Percentiles rank a stretch among this genome's conserved stretches.
phyloP scores from a whole-genome alignment of 2,797 vertebrate genomes.

The Antrozous pallidus region DNA sequence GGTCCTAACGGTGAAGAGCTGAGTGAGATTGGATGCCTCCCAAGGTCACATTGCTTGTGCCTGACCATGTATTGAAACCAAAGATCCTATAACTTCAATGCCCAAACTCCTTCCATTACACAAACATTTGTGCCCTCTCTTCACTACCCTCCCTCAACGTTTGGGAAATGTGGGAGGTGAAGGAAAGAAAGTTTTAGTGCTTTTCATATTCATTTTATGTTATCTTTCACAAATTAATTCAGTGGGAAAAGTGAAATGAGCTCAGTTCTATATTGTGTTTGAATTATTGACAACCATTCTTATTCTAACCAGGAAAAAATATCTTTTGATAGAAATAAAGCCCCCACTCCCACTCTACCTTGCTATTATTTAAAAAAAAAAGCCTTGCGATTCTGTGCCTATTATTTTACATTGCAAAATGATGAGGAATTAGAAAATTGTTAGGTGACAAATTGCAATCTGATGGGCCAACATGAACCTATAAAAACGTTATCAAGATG shows the following conservation, averaged over 20 bases:
- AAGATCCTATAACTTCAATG: background rate
- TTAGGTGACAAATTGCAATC: constrained; percentile 82
- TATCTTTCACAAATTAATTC: constrained; percentile 40
- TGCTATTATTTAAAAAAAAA: constrained; percentile 58
- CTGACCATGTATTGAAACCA: background rate
- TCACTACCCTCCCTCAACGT: background rate
- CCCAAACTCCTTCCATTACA: background rate
- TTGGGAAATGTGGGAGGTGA: background rate
- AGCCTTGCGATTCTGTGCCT: constrained; percentile 44
- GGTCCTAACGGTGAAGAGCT: background rate
- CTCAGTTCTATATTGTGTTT: background rate
- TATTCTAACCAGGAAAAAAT: constrained; percentile 45
- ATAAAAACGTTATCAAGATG: constrained; percentile 81
- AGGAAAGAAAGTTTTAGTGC: background rate
- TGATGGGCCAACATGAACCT: constrained; percentile 75
- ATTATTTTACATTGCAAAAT: constrained; percentile 75
- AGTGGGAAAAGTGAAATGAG: constrained; percentile 21
- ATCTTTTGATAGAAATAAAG: constrained; percentile 53
- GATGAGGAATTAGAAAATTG: constrained; percentile 74
- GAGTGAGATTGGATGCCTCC: background rate
- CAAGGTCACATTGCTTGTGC: background rate
- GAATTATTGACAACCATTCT: constrained; percentile 39
- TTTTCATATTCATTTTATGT: constrained; percentile 14
- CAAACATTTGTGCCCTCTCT: background rate
- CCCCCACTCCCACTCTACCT: background rate